A percentile compares a stretch with the other conserved stretches of the same genome.
Evolutionary conservation across 2,888 invertebrate genomes (phyloP).

Genomic region (Harmothoe impar): DNA sequence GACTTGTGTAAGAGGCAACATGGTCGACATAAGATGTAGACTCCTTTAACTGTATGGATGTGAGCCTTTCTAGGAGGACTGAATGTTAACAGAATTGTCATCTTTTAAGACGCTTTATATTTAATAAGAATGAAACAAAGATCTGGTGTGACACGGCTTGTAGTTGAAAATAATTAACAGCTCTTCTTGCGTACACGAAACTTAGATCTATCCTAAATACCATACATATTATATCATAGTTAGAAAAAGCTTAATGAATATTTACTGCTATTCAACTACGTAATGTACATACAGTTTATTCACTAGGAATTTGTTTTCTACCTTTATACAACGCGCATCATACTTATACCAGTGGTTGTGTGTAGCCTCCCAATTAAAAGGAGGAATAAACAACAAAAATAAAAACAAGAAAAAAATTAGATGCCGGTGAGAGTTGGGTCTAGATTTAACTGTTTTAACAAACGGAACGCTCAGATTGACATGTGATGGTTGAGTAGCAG

Average conservation of each 20-base stretch:
- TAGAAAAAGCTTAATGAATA: neutral
- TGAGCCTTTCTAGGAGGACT: too few relatives aligned
- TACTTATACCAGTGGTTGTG: neutral
- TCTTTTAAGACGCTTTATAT: too few relatives aligned
- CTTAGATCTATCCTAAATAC: neutral
- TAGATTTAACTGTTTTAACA: neutral
- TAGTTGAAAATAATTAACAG: neutral
- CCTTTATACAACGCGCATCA: neutral
- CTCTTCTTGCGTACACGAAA: neutral
- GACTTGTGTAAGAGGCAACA: too few relatives aligned
- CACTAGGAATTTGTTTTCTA: neutral
- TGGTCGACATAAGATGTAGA: too few relatives aligned
- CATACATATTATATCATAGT: neutral
- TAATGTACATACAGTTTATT: slow-evolving; percentile 6
- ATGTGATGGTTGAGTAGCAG: too few relatives aligned
- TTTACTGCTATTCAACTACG: neutral
- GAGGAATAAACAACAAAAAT: neutral
- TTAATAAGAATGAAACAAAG: too few relatives aligned
- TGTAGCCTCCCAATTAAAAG: neutral
- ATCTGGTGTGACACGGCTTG: too few relatives aligned
- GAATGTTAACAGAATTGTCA: too few relatives aligned
- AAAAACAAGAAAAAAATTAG: neutral
- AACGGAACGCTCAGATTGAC: too few relatives aligned
- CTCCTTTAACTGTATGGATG: too few relatives aligned
- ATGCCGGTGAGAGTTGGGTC: neutral